These are phyloP conservation scores for Nematostella vectensis DNA, from an alignment of 92 coral and sea anemone genomes.

Conservation along the genomic window DNA sequence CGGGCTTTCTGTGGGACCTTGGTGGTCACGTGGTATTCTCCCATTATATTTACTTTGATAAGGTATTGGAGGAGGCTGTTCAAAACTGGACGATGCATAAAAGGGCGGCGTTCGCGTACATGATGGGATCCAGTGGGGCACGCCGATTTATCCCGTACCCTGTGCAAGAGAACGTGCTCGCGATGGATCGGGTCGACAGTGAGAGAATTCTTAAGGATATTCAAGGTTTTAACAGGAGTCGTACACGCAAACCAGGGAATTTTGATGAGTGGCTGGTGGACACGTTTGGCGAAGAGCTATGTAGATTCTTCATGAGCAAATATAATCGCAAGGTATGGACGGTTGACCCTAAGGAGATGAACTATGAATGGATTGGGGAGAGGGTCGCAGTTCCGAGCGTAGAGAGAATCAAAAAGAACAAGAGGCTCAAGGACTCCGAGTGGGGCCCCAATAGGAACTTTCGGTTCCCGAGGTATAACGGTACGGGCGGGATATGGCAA, in stretches of 20 bases:
- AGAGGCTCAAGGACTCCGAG: no score
- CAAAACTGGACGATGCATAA: slow-evolving; percentile 29
- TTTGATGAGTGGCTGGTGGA: slow-evolving; percentile 53
- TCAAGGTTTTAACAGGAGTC: slow-evolving; percentile 20
- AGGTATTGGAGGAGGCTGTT: slow-evolving; percentile 21
- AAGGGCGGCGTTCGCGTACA: slow-evolving; percentile 47
- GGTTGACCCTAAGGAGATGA: slow-evolving; percentile 49
- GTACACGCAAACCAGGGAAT: background rate
- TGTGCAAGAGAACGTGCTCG: slow-evolving; percentile 28
- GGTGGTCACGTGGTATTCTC: slow-evolving; percentile 60
- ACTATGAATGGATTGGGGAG: slow-evolving; percentile 51
- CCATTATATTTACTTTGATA: slow-evolving; percentile 47
- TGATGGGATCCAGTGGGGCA: slow-evolving; percentile 47
- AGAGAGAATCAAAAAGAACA: slow-evolving; percentile 24
- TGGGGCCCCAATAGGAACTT: slow-evolving; percentile 59
- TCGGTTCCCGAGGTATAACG: slow-evolving; percentile 41
- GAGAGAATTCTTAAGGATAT: slow-evolving; percentile 21
- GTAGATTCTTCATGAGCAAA: slow-evolving; percentile 46
- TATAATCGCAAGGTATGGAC: slow-evolving; percentile 63
- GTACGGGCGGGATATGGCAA: slow-evolving; percentile 58
- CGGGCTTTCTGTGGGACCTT: slow-evolving; percentile 60
- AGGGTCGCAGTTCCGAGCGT: slow-evolving; percentile 56
- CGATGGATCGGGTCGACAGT: slow-evolving; percentile 42
- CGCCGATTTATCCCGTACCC: slow-evolving; percentile 58
- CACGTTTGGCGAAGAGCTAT: slow-evolving; percentile 45